A percentile compares a stretch with the other conserved stretches of the same genome.
phyloP scores from a whole-genome alignment of 1,140 invertebrate genomes.

The Brachionus rubens region DNA sequence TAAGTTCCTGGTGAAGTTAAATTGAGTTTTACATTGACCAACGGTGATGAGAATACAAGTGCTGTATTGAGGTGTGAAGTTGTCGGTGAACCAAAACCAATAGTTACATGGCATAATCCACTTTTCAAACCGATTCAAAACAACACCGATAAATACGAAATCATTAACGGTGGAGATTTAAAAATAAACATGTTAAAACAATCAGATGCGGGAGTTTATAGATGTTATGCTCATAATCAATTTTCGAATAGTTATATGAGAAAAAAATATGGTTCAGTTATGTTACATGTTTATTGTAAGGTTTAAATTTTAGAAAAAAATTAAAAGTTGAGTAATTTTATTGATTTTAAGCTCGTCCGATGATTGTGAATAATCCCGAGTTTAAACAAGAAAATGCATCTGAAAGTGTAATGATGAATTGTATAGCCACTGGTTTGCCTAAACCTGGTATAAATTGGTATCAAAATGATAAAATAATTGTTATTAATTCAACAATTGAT shows the following conservation, averaged over 20 bases:
- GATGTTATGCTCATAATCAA: conserved; percentile 10
- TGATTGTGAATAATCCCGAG: not conserved
- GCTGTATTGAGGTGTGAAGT: not conserved
- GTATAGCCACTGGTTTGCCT: not conserved
- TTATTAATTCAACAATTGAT: not conserved
- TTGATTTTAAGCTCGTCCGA: not conserved
- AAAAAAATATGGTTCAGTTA: conserved; percentile 22
- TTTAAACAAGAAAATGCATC: not conserved
- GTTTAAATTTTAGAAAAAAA: not conserved
- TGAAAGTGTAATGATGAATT: not conserved
- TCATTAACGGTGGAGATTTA: not conserved
- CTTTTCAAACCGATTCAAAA: not conserved
- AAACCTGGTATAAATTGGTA: conserved; percentile 13
- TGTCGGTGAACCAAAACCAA: not conserved
- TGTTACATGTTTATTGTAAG: not conserved
- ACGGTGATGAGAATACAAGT: not conserved
- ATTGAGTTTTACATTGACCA: not conserved
- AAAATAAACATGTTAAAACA: conserved; percentile 13
- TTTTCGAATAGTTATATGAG: conserved; percentile 35
- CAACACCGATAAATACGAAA: conserved; percentile 16
- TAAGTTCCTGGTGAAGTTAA: conserved; percentile 19
- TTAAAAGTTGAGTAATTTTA: not conserved
- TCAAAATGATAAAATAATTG: not conserved
- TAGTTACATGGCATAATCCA: conserved; percentile 11
- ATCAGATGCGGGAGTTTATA: conserved; percentile 1